These are phyloP conservation scores for Oscheius myriophilus DNA, from an alignment of 2,888 invertebrate species.

Conservation along the genomic window DNA sequence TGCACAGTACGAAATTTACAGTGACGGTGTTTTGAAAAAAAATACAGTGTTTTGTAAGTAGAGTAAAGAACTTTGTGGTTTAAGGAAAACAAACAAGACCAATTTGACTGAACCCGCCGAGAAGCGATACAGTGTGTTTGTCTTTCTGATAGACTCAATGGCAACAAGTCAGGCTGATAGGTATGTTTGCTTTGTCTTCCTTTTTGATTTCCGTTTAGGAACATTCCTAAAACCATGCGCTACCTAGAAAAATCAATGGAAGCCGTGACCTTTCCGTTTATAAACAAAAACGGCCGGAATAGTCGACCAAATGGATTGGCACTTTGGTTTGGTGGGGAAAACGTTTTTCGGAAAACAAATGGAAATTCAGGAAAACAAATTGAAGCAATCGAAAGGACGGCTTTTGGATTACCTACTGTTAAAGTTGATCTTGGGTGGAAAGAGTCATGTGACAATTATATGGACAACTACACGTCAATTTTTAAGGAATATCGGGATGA, in stretches of 20 bases:
- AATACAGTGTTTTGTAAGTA: too few relatives aligned
- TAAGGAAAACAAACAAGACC: constrained; percentile 2
- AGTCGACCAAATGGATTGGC: constrained; percentile 58
- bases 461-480: constrained; percentile 42
- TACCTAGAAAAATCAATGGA: constrained; percentile 46
- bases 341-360: background rate
- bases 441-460: constrained; percentile 42
- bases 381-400: constrained; percentile 35
- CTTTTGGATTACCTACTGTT: constrained; percentile 29
- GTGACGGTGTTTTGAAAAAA: too few relatives aligned
- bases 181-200: constrained; percentile 21
- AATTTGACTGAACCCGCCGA: background rate
- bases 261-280: constrained; percentile 51
- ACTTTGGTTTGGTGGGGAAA: constrained; percentile 44
- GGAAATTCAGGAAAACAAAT: constrained; percentile 38
- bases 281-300: constrained; percentile 61
- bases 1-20: too few relatives aligned
- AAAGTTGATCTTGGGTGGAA: constrained; percentile 34
- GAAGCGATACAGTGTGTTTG: constrained; percentile 42
- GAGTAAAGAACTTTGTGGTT: too few relatives aligned
- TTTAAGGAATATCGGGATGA: constrained; percentile 42
- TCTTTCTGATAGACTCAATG: constrained; percentile 46
- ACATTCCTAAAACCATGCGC: constrained; percentile 43
- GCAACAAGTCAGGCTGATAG: constrained; percentile 43
- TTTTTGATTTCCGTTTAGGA: constrained; percentile 30